A percentile compares a stretch with the other conserved stretches of the same genome.
phyloP scores from a whole-genome alignment of 1,140 invertebrate genomes.

The Metaphire vulgaris region DNA sequence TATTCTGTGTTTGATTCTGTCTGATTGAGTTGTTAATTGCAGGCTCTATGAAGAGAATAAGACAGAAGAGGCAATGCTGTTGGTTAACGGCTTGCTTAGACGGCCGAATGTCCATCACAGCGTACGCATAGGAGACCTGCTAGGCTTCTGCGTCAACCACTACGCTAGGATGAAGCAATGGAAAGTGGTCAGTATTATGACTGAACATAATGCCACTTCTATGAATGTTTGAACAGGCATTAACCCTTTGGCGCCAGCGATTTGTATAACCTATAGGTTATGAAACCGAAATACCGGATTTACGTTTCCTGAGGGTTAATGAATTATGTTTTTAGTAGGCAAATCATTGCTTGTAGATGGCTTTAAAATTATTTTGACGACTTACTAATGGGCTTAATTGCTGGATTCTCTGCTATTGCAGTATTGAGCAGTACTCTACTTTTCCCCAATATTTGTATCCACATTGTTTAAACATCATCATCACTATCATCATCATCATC shows the following conservation, averaged over 20 bases:
- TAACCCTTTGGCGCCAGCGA: not conserved
- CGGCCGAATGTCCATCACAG: conserved; percentile 53
- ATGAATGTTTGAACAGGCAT: not conserved
- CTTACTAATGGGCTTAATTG: no score
- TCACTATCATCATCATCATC: no score
- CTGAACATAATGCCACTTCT: not conserved
- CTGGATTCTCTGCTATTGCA: no score
- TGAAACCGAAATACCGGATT: not conserved
- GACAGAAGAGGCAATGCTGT: conserved; percentile 46
- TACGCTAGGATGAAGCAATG: conserved; percentile 52
- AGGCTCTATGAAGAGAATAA: not conserved
- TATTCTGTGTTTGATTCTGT: no score
- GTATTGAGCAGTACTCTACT: no score
- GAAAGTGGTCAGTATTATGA: conserved; percentile 49
- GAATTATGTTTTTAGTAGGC: not conserved
- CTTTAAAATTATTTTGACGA: not conserved
- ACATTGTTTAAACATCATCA: no score
- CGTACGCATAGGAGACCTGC: conserved; percentile 58
- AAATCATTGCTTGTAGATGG: not conserved
- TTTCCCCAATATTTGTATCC: no score
- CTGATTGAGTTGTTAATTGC: no score
- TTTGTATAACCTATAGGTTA: not conserved
- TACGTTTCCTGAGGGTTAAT: not conserved
- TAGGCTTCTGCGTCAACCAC: conserved; percentile 58
- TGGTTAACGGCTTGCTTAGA: conserved; percentile 46